Conservation (phyloP, 2,797 vertebrate species). For the Leucoraja ocellata region DNA sequence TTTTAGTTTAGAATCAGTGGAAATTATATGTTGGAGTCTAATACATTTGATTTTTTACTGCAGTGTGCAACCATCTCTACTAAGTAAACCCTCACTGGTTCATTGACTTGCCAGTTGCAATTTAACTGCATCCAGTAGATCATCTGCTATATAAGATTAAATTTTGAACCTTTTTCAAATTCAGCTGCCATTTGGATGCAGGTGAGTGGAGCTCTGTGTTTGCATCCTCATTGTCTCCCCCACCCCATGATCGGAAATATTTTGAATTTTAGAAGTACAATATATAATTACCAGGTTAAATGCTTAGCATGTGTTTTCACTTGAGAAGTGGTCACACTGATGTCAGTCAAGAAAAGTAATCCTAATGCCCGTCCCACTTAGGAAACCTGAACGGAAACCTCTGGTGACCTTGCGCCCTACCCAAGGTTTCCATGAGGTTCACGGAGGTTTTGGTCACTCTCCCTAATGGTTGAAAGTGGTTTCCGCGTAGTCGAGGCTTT, state of each 20-base stretch:
- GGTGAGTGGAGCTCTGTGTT: slow-evolving; percentile 10
- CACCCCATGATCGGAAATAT: background rate
- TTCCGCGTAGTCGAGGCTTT: too few relatives aligned
- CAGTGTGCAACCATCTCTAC: background rate
- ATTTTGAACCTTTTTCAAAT: slow-evolving; percentile 33
- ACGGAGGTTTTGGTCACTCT: too few relatives aligned
- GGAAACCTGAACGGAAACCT: too few relatives aligned
- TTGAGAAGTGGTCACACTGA: background rate
- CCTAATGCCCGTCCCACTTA: background rate
- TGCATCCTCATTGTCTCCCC: background rate
- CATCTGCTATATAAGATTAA: slow-evolving; percentile 7
- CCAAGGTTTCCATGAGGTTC: too few relatives aligned
- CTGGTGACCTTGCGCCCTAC: too few relatives aligned
- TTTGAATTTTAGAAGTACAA: background rate
- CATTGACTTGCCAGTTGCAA: background rate
- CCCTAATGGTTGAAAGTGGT: too few relatives aligned
- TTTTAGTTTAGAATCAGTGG: background rate
- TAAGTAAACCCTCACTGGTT: background rate
- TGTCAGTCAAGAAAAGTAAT: background rate
- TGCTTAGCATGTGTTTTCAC: background rate
- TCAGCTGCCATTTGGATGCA: slow-evolving; percentile 25
- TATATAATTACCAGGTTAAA: background rate
- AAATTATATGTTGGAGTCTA: background rate
- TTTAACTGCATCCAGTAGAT: background rate
- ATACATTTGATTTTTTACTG: background rate